Percentiles rank a stretch among this genome's conserved stretches.
Evolutionary conservation across 2,888 invertebrate genomes (phyloP).

Genomic region (Oeneis ivallda): DNA sequence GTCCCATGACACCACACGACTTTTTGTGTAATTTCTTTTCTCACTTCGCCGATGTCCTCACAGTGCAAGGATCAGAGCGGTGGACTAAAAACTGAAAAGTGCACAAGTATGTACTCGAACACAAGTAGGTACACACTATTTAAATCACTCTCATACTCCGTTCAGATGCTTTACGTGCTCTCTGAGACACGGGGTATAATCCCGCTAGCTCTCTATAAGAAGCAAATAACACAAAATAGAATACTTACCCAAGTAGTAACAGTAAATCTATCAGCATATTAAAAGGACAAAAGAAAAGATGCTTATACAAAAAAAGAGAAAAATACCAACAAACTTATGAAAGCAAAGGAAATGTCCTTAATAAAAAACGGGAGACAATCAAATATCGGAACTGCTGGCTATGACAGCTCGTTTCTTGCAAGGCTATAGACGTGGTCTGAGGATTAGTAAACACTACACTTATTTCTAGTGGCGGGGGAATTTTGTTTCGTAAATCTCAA

Average conservation of each 20-base stretch:
- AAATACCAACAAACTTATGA: not conserved
- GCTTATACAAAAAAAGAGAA: not conserved
- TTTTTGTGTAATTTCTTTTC: too few species aligned
- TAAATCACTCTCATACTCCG: too few species aligned
- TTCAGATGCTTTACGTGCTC: too few species aligned
- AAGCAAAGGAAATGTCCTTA: conserved; percentile 9
- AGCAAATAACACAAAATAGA: not conserved
- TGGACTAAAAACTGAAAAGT: too few species aligned
- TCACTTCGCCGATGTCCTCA: too few species aligned
- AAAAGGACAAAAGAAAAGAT: not conserved
- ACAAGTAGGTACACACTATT: too few species aligned
- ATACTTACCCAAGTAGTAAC: not conserved
- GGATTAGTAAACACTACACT: conserved; percentile 39
- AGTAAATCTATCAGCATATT: not conserved
- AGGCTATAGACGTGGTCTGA: conserved; percentile 43
- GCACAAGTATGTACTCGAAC: too few species aligned
- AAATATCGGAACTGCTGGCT: conserved; percentile 38
- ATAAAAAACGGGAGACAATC: conserved; percentile 34
- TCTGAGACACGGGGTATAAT: too few species aligned
- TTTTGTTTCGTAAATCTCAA: conserved; percentile 3
- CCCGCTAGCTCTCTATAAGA: too few species aligned
- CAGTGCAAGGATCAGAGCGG: too few species aligned
- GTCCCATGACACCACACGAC: too few species aligned
- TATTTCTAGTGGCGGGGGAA: conserved; percentile 27
- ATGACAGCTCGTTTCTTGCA: conserved; percentile 44